Percentiles rank a stretch among this genome's conserved stretches.
These are phyloP conservation scores for Neelides folsomi DNA, from an alignment of 2,888 invertebrate genomes.

Conservation along the genomic window DNA sequence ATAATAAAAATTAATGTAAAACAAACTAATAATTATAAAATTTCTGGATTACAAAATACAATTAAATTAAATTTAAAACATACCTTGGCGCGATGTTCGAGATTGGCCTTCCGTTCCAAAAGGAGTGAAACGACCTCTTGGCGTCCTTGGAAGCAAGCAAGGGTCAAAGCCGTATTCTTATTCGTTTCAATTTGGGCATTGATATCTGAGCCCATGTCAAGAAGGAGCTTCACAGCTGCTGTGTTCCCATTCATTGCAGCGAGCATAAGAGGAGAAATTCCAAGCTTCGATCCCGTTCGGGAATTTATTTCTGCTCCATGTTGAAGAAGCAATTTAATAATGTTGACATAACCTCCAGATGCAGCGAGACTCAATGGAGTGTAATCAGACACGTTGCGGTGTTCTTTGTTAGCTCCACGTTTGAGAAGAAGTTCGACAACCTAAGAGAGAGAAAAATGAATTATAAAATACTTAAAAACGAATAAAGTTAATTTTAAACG, in stretches of 20 bases:
- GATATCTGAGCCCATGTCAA: conserved; percentile 97
- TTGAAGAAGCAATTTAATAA: conserved; percentile 81
- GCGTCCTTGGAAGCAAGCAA: conserved; percentile 97
- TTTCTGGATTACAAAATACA: no score
- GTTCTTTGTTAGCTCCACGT: conserved; percentile 89
- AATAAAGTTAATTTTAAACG: no score
- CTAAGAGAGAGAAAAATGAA: no score
- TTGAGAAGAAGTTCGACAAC: conserved; percentile 80
- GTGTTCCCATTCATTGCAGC: conserved; percentile 38
- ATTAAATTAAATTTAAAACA: background rate
- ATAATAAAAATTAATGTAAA: no score
- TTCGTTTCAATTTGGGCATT: conserved; percentile 99
- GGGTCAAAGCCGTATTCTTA: conserved; percentile 91
- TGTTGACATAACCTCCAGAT: conserved; percentile 95
- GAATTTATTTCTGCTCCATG: conserved; percentile 98
- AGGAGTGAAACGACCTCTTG: conserved; percentile 95
- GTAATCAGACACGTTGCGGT: conserved; percentile 97
- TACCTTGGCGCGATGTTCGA: conserved; percentile 94
- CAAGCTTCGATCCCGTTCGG: conserved; percentile 86
- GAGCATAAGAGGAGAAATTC: conserved; percentile 96
- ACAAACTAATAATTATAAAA: no score
- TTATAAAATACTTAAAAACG: no score
- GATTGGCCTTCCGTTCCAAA: conserved; percentile 91
- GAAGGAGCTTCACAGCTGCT: conserved; percentile 79
- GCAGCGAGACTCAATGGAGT: conserved; percentile 97